These are phyloP conservation scores for Apis laboriosa DNA, from an alignment of 1,140 invertebrate genomes.

Conservation along the genomic window DNA sequence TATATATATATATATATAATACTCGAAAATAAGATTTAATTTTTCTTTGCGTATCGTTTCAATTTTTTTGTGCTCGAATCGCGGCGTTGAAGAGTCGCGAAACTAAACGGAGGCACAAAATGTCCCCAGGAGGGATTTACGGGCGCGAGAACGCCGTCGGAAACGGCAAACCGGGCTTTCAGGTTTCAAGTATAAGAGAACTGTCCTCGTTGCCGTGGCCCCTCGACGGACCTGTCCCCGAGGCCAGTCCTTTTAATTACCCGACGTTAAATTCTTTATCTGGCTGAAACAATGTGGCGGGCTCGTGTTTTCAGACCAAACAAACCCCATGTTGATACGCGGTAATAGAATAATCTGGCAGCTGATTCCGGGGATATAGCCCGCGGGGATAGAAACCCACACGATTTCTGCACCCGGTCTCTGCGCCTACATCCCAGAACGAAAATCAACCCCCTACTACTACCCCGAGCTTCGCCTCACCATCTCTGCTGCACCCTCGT, in stretches of 20 bases:
- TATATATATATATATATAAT: too few species aligned
- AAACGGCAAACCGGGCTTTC: slow-evolving; percentile 8
- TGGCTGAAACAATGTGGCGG: slow-evolving; percentile 80
- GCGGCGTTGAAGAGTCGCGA: background rate
- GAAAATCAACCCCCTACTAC: slow-evolving; percentile 75
- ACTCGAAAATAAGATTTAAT: background rate
- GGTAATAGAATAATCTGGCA: slow-evolving; percentile 83
- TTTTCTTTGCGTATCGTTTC: background rate
- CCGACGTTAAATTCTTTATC: slow-evolving; percentile 81
- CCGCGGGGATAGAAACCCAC: slow-evolving; percentile 78
- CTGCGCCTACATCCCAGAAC: slow-evolving; percentile 66
- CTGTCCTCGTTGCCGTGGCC: slow-evolving; percentile 14
- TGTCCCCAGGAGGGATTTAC: slow-evolving; percentile 66
- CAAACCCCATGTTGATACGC: slow-evolving; percentile 81
- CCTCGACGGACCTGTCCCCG: slow-evolving; percentile 53
- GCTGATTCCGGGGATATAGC: slow-evolving; percentile 81
- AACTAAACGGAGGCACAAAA: slow-evolving; percentile 53
- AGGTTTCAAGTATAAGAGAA: slow-evolving; percentile 3
- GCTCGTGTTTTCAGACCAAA: slow-evolving; percentile 81
- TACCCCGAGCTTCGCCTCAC: slow-evolving; percentile 45
- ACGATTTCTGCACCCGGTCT: slow-evolving; percentile 73
- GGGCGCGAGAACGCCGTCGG: slow-evolving; percentile 50
- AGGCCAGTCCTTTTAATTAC: slow-evolving; percentile 79
- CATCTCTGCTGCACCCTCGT: slow-evolving; percentile 53
- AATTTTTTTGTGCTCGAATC: background rate